phyloP scores from a whole-genome alignment of 2,113 vertebrate genomes.

The Poecile atricapillus region DNA sequence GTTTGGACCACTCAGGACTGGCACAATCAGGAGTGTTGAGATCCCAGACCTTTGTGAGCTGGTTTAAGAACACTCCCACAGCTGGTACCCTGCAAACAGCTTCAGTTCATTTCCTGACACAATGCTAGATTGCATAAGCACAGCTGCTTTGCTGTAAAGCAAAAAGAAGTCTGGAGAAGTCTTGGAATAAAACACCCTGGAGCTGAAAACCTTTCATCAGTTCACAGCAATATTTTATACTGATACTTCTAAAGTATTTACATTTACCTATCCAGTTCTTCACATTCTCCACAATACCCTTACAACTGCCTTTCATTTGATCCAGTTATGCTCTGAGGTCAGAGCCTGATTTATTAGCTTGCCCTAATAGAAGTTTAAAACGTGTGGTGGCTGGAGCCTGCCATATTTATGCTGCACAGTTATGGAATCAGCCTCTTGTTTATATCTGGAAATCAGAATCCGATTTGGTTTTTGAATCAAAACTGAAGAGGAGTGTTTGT shows the following conservation, averaged over 20 bases:
- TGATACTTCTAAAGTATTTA: neutral
- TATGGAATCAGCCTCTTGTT: slow-evolving; percentile 6
- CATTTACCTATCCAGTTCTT: neutral
- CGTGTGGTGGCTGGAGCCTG: neutral
- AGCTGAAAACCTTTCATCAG: neutral
- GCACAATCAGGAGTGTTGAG: neutral
- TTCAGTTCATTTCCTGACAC: neutral
- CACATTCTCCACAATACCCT: neutral
- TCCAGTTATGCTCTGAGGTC: neutral
- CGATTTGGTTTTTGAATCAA: neutral
- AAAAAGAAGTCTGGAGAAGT: neutral
- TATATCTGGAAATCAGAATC: neutral
- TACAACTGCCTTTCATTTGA: neutral
- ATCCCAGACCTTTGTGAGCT: neutral
- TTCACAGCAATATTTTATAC: neutral
- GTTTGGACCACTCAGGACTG: neutral
- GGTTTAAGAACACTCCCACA: neutral
- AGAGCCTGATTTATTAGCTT: slow-evolving; percentile 41
- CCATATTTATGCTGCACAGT: neutral
- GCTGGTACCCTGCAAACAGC: neutral
- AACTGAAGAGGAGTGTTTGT: neutral
- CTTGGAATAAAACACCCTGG: neutral
- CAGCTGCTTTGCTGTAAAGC: slow-evolving; percentile 18
- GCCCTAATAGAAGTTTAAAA: slow-evolving; percentile 32
- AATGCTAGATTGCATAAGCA: neutral